Conservation (phyloP, 64 coral and sea anemone genomes). For the Platygyra sinensis region DNA sequence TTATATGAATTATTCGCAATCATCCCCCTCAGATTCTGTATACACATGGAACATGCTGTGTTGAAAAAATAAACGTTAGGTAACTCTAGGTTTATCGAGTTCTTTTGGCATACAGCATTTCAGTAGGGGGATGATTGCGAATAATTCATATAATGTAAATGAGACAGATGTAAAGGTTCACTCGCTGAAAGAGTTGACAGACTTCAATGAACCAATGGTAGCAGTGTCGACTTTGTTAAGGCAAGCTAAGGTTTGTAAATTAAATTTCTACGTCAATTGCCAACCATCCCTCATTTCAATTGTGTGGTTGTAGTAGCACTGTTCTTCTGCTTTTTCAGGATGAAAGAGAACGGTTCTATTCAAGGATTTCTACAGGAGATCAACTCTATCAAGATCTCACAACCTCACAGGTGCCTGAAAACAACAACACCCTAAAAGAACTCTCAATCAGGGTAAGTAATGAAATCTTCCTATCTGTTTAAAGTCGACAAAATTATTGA, state of each 20-base stretch:
- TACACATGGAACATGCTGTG: conserved; percentile 27
- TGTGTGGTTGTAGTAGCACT: neutral
- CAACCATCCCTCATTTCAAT: too few relatives aligned
- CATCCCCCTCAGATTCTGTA: neutral
- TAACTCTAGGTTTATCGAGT: neutral
- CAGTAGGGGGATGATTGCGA: neutral
- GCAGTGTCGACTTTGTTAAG: neutral
- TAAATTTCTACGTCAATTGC: neutral
- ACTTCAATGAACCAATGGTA: conserved; percentile 24
- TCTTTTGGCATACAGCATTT: too few relatives aligned
- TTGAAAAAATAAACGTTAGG: neutral
- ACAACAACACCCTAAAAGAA: neutral
- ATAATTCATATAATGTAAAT: conserved; percentile 11
- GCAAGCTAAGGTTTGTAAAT: conserved; percentile 15
- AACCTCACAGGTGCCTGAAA: neutral
- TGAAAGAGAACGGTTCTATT: conserved; percentile 1
- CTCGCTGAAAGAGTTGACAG: neutral
- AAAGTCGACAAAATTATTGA: too few relatives aligned
- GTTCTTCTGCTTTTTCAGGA: neutral
- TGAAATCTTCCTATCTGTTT: neutral
- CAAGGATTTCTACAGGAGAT: neutral
- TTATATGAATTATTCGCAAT: neutral
- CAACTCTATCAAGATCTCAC: neutral
- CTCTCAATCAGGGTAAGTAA: neutral
- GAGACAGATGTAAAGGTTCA: neutral